Percentiles rank a stretch among this genome's conserved stretches.
These are phyloP conservation scores for Picathartes gymnocephalus DNA, from an alignment of 2,113 vertebrate species.

Conservation along the genomic window DNA sequence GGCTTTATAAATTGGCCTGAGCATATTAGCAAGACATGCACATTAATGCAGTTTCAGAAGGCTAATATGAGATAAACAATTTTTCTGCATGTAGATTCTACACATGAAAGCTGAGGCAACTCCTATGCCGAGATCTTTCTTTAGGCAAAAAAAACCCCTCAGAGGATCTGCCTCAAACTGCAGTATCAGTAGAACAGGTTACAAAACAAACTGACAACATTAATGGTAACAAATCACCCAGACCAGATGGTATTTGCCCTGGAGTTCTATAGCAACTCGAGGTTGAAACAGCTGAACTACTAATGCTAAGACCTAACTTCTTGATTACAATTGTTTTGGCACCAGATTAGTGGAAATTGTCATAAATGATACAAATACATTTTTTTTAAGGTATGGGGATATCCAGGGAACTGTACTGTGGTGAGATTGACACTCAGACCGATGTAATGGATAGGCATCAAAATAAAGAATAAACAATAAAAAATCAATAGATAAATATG, in stretches of 20 bases:
- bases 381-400: not conserved
- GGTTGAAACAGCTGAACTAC: not conserved
- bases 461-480: not conserved
- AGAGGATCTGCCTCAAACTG: not conserved
- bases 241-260: not conserved
- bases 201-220: not conserved
- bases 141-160: not conserved
- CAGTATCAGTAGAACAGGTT: not conserved
- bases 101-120: rapidly evolving
- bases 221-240: not conserved
- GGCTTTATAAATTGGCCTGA: not conserved
- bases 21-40: not conserved
- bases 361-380: not conserved
- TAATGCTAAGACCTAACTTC: not conserved
- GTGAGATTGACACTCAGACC: not conserved
- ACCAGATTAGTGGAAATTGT: not conserved
- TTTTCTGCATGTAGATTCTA: not conserved
- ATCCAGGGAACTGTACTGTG: not conserved
- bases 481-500: not conserved
- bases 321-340: not conserved
- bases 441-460: not conserved
- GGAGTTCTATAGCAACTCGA: not conserved
- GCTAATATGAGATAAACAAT: not conserved
- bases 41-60: not conserved
- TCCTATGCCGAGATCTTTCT: not conserved